These are phyloP conservation scores for Oreochromis tanganicae DNA, from an alignment of 2,113 vertebrate species.

Conservation along the genomic window DNA sequence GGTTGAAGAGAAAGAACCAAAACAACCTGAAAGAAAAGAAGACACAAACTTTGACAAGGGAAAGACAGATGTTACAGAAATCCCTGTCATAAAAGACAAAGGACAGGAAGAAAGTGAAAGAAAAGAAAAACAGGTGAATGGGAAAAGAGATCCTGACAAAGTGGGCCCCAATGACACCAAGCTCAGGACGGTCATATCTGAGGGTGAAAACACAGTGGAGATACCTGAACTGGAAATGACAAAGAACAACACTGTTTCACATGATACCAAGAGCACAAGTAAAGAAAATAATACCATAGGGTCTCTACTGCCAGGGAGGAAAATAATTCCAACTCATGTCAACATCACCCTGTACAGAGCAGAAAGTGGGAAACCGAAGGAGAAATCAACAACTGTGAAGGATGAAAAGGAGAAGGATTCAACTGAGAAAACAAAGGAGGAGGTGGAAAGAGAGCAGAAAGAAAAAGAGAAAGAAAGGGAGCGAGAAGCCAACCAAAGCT, in stretches of 20 bases:
- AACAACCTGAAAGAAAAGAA: constrained; percentile 4
- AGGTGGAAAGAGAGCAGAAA: constrained; percentile 1
- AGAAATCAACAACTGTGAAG: neutral
- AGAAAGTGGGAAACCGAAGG: constrained; percentile 5
- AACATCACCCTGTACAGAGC: constrained; percentile 54
- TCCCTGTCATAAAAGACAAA: constrained; percentile 47
- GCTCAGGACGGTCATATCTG: neutral
- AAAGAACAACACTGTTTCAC: constrained; percentile 38
- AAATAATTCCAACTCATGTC: constrained; percentile 3
- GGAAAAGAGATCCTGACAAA: constrained; percentile 39
- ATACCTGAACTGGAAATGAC: constrained; percentile 36
- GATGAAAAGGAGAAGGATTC: neutral
- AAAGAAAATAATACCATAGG: constrained; percentile 25
- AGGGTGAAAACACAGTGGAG: constrained; percentile 44
- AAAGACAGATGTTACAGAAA: constrained; percentile 27
- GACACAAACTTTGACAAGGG: neutral
- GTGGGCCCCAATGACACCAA: constrained; percentile 63
- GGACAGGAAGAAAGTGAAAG: constrained; percentile 54
- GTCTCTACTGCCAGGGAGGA: neutral
- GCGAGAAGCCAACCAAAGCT: constrained; percentile 61
- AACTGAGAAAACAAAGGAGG: constrained; percentile 23
- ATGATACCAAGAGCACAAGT: constrained; percentile 30
- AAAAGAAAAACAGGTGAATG: constrained; percentile 61
- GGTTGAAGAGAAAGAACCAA: constrained; percentile 25
- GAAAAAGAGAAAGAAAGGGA: constrained; percentile 48